Base-by-base conservation (phyloP, 2,797 vertebrate genomes). In the Hypotaenidia okinawae region DNA sequence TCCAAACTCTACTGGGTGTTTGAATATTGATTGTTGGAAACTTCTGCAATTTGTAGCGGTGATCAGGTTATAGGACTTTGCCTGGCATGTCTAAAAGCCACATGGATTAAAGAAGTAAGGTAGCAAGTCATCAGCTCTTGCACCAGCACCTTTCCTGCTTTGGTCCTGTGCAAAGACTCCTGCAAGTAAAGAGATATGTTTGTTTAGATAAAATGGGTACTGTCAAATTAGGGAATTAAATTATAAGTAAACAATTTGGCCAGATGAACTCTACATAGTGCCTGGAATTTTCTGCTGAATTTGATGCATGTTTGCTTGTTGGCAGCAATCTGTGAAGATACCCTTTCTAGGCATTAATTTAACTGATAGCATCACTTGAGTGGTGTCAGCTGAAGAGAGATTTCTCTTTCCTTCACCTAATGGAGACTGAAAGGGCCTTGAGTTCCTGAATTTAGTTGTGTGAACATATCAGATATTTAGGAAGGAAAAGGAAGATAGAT, bases 391-490 rank as follows among this genome's bases (percentile, higher is more conserved):
- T 81, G 64, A 58, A 92, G 74, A 47, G 74, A 19, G 82, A 37
- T 79, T 94, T 94, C 72, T 84, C 84, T 76, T 95, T 77, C 52
- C 16, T 49, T 90, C 75, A 61, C 61, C 78, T 87, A 66, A 78
- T 62, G n/a, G 84, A 86, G 70, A 73, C 55, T 89, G 88, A 93
- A 93, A 70, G 52, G 63, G 58, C 33, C 58, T 43, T 54, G 41
- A 79, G 59, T 83, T 87, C 83, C 78, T 90, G 70, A 30, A n/a
- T 73, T 92, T 84, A 47, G 37, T 47, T 82, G 52, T 59, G 41
- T 84, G 68, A 25, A 87, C 57, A 35, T 49, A 19, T 57, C 45
- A 35, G 47, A 18, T 84, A 2, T 70, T 76, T 77, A 67, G 57
- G 61, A 67, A 76, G 39, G 52, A 37, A 90, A 66, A 45, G 43